These are phyloP conservation scores for Eilema griseolum DNA, from an alignment of 2,888 invertebrate species.

Conservation along the genomic window DNA sequence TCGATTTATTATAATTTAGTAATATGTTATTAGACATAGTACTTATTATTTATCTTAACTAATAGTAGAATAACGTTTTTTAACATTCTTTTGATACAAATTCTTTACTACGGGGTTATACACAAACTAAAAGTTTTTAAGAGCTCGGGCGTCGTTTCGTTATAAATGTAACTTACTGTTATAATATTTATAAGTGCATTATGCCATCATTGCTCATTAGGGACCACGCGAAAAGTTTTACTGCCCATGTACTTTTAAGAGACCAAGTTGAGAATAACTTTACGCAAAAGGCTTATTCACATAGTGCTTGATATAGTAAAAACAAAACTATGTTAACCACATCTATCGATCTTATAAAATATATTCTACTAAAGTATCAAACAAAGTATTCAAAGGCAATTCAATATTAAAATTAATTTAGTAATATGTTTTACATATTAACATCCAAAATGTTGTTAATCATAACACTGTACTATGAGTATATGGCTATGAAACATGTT, in stretches of 20 bases:
- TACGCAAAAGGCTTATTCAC: conserved; percentile 3
- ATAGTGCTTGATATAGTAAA: not conserved
- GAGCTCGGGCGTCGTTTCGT: conserved; percentile 11
- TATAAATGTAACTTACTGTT: conserved; percentile 24
- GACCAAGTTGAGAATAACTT: conserved; percentile 17
- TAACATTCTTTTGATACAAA: not conserved
- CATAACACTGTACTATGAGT: too few species aligned
- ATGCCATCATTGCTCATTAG: conserved; percentile 19
- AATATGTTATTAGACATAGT: too few species aligned
- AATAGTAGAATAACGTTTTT: not conserved
- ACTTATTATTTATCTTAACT: not conserved
- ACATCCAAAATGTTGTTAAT: too few species aligned
- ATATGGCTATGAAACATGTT: not conserved
- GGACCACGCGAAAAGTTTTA: conserved; percentile 18
- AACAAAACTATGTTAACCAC: not conserved
- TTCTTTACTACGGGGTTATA: conserved; percentile 1
- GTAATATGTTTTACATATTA: too few species aligned
- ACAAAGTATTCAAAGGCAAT: too few species aligned
- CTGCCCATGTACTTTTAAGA: conserved; percentile 20
- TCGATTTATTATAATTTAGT: too few species aligned
- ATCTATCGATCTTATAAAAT: not conserved
- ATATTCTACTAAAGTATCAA: not conserved
- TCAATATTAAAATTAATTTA: too few species aligned
- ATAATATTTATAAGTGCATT: conserved; percentile 22
- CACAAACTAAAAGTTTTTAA: conserved; percentile 13